phyloP scores from a whole-genome alignment of 2,113 vertebrate genomes.

The Hemiscyllium ocellatum region DNA sequence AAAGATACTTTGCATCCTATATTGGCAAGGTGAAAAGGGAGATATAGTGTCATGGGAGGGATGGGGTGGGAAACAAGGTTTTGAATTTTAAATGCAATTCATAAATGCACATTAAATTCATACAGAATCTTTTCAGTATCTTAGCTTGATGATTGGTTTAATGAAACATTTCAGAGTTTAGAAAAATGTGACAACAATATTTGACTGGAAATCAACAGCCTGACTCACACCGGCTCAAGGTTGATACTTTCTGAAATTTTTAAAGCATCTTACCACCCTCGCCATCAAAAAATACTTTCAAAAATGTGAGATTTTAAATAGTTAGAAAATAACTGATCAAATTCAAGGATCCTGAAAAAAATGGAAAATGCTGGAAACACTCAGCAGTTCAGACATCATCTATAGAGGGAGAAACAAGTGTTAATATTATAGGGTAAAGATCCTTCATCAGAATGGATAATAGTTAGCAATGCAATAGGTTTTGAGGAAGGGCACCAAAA shows the following conservation, averaged over 20 bases:
- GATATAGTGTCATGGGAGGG: background rate
- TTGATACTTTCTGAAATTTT: background rate
- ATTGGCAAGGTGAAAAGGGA: background rate
- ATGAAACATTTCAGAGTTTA: background rate
- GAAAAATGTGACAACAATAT: background rate
- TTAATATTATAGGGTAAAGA: too few species aligned
- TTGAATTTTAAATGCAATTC: background rate
- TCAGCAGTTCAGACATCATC: too few species aligned
- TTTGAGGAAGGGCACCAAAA: too few species aligned
- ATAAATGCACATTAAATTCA: background rate
- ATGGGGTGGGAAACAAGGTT: background rate
- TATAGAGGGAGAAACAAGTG: too few species aligned
- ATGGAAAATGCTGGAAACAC: too few species aligned
- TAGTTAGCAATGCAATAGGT: too few species aligned
- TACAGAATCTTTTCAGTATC: background rate
- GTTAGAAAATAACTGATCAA: background rate
- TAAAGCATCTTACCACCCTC: background rate
- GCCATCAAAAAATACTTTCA: background rate
- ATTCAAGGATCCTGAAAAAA: background rate
- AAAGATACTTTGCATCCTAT: conserved; percentile 92
- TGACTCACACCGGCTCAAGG: background rate
- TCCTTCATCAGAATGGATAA: too few species aligned
- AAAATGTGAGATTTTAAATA: background rate
- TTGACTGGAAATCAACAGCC: background rate
- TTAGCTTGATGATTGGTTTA: background rate